Percentiles rank a stretch among this genome's conserved stretches.
These are phyloP conservation scores for Alosa alosa DNA, from an alignment of 2,113 vertebrate genomes.

Conservation along the genomic window DNA sequence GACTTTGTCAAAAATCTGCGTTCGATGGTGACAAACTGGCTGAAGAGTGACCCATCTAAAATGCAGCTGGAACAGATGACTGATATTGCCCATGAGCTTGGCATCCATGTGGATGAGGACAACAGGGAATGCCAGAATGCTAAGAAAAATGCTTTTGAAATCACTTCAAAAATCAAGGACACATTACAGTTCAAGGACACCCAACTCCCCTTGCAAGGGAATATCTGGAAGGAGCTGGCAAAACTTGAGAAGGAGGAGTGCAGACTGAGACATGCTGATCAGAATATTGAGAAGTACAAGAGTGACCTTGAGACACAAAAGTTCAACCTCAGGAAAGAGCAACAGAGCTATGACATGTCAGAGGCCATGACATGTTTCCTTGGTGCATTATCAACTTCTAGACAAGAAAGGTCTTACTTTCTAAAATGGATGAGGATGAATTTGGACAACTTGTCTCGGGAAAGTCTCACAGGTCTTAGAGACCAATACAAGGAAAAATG, in stretches of 20 bases:
- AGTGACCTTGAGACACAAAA: constrained; percentile 48
- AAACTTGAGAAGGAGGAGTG: constrained; percentile 62
- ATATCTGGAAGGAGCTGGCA: constrained; percentile 62
- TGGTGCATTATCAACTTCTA: constrained; percentile 42
- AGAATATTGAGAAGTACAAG: constrained; percentile 57
- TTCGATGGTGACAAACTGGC: constrained; percentile 22
- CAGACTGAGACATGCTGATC: constrained; percentile 46
- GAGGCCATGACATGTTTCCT: constrained; percentile 59
- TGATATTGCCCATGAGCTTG: constrained; percentile 46
- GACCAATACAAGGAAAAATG: constrained; percentile 55
- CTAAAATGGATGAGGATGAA: constrained; percentile 67
- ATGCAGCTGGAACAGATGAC: constrained; percentile 51
- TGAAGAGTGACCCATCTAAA: constrained; percentile 23
- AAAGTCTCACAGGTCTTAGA: constrained; percentile 45
- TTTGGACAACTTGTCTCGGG: constrained; percentile 52
- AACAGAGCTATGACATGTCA: constrained; percentile 43
- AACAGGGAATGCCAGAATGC: constrained; percentile 47
- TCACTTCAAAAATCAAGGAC: constrained; percentile 48
- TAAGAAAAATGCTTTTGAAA: constrained; percentile 50
- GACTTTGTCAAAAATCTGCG: constrained; percentile 51
- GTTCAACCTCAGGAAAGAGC: constrained; percentile 38
- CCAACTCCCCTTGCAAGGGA: constrained; percentile 56
- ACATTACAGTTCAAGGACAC: constrained; percentile 54
- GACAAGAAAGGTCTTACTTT: constrained; percentile 56
- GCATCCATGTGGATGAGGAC: constrained; percentile 64